These are phyloP conservation scores for Tetranychus truncatus DNA, from an alignment of 2,888 invertebrate genomes.

Conservation along the genomic window DNA sequence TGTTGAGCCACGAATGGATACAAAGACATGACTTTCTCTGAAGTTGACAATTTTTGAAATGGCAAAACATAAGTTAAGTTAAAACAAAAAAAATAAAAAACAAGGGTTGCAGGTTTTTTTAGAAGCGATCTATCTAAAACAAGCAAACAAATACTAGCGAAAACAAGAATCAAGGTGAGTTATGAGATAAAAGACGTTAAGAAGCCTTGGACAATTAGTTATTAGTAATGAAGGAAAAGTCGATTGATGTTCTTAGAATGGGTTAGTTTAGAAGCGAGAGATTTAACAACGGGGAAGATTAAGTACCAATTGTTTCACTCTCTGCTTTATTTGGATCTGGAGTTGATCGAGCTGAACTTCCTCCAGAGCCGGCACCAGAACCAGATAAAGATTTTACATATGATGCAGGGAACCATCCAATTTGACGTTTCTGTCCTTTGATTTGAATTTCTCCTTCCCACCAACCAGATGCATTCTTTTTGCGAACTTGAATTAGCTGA, in stretches of 20 bases:
- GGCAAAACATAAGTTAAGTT: slow-evolving; percentile 10
- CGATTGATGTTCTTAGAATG: no score
- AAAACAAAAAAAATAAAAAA: not conserved
- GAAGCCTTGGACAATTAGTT: not conserved
- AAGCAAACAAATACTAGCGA: not conserved
- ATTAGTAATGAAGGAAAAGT: not conserved
- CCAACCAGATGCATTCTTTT: slow-evolving; percentile 93
- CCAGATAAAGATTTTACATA: slow-evolving; percentile 57
- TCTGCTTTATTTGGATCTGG: slow-evolving; percentile 28
- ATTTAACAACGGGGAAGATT: not conserved
- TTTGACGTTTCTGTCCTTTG: slow-evolving; percentile 64
- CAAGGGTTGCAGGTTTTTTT: not conserved
- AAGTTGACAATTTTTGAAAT: slow-evolving; percentile 22
- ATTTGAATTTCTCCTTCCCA: slow-evolving; percentile 95
- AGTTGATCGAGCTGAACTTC: slow-evolving; percentile 31
- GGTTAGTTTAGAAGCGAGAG: not conserved
- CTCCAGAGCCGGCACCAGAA: slow-evolving; percentile 24
- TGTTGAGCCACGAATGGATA: slow-evolving; percentile 87
- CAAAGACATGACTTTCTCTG: slow-evolving; percentile 72
- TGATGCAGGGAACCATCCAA: slow-evolving; percentile 98
- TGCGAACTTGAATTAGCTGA: slow-evolving; percentile 82
- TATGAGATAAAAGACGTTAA: not conserved
- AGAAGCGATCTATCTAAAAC: not conserved
- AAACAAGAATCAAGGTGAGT: not conserved
- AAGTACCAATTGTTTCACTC: slow-evolving; percentile 17